Conservation (phyloP, 1,140 invertebrate genomes). For the Anthonomus grandis region DNA sequence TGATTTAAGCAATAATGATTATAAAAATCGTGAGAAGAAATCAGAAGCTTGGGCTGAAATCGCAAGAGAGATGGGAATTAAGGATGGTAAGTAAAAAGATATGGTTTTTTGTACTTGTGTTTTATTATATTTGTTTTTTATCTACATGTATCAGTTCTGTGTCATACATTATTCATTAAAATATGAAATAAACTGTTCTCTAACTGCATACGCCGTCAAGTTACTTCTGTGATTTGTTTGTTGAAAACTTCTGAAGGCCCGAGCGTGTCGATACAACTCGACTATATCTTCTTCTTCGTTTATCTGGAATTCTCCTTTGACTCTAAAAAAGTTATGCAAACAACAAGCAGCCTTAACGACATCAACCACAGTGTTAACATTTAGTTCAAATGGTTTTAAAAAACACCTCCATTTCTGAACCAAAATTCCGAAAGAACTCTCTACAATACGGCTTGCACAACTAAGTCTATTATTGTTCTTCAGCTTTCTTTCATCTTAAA, state of each 20-base stretch:
- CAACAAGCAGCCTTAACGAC: slow-evolving; percentile 41
- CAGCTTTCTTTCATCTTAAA: slow-evolving; percentile 26
- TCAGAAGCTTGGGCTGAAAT: slow-evolving; percentile 1
- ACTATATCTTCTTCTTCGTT: slow-evolving; percentile 7
- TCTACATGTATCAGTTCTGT: no score
- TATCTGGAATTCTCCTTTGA: slow-evolving; percentile 27
- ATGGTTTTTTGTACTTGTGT: no score
- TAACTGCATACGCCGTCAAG: not conserved
- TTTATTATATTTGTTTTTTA: no score
- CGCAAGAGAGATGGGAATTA: slow-evolving; percentile 6
- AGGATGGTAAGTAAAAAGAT: not conserved
- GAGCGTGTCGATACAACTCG: not conserved
- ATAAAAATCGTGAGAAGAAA: slow-evolving; percentile 4
- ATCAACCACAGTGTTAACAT: slow-evolving; percentile 39
- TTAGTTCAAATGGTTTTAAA: slow-evolving; percentile 43
- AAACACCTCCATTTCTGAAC: slow-evolving; percentile 29
- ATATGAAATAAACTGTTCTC: slow-evolving; percentile 5
- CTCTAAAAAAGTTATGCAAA: slow-evolving; percentile 42
- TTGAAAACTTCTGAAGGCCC: slow-evolving; percentile 1
- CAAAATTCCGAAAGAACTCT: slow-evolving; percentile 15
- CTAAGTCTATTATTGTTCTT: slow-evolving; percentile 21
- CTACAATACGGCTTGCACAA: slow-evolving; percentile 19
- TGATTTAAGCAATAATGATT: slow-evolving; percentile 3
- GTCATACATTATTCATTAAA: not conserved
- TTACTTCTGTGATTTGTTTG: slow-evolving; percentile 4